Base-by-base conservation (phyloP, 2,888 invertebrate species). In the Cheilosia vernalis region DNA sequence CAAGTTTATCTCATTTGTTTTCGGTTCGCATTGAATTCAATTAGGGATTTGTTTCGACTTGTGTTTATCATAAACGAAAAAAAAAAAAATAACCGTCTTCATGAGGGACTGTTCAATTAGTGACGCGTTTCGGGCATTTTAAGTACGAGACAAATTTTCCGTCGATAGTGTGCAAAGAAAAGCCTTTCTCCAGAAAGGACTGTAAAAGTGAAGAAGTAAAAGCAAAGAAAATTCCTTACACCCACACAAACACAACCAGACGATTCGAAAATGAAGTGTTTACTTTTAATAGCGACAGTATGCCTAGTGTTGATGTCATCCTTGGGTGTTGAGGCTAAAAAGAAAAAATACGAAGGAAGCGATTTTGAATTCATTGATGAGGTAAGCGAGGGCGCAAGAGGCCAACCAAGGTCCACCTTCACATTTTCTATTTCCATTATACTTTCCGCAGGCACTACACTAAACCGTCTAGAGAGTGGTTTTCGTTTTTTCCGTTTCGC, bases 351-450 rank as follows among this genome's bases (percentile, higher is more conserved):
- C 91, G 95, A 95, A 90, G 95, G 95, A 82, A 90, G 91, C 87
- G 96, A 96, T 92, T 96, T 95, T 91, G 96, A 95, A 91, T 96
- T 95, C 91, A 95, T 95, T 90, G 95, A 96, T 92, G 95, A 96
- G 95, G 95, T 95, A 93, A 93, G 91, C 5, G 21, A 47, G 33
- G 69, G 30, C 44, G 30, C 19, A 33, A 13, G 44, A 44, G 47
- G 21, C 19, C 30, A 61, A 76, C 58, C 49, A 76, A 66, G 66
- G 74, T 58, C 49, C 67, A 56, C 19, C 42, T 19, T 27, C 13
- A 64, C n/a, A 42, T 63, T 63, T 27, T 56, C 15, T 15, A 51
- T 24, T 56, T 51, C 21, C 24, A 4, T 21, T 5, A 13, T 5
- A 13, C 24, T 5, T 21, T 44, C 44, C 17, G 44, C 24, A 21